Conservation (phyloP, 1,140 invertebrate species). For the Drosophila erecta region DNA sequence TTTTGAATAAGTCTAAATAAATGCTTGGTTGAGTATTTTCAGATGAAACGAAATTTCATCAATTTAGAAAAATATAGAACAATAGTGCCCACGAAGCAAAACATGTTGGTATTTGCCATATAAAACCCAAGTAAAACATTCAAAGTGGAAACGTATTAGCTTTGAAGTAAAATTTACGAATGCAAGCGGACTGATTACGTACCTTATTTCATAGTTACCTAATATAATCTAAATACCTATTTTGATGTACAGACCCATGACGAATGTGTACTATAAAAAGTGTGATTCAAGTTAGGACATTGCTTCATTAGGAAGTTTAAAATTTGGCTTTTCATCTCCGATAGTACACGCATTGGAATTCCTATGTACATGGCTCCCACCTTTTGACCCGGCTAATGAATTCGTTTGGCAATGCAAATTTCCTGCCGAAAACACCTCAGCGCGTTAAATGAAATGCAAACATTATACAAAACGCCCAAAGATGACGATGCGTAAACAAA, state of each 20-base stretch:
- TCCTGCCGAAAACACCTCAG: constrained; percentile 54
- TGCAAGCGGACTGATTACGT: too few relatives aligned
- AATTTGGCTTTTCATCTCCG: constrained; percentile 1
- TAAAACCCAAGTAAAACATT: too few relatives aligned
- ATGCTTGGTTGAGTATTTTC: not conserved
- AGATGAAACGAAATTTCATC: not conserved
- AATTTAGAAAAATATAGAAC: not conserved
- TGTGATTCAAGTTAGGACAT: too few relatives aligned
- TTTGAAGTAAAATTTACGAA: too few relatives aligned
- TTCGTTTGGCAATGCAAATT: constrained; percentile 79
- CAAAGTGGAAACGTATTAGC: too few relatives aligned
- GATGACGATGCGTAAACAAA: constrained; percentile 60
- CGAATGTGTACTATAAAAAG: too few relatives aligned
- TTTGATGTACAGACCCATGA: too few relatives aligned
- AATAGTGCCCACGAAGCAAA: not conserved
- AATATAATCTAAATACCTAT: too few relatives aligned
- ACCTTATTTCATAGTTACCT: too few relatives aligned
- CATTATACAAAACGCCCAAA: constrained; percentile 57
- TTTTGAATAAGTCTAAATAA: constrained; percentile 1
- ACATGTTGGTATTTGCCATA: too few relatives aligned
- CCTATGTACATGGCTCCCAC: not conserved
- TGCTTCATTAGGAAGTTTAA: not conserved
- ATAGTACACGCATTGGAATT: constrained; percentile 5
- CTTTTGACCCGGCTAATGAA: constrained; percentile 51
- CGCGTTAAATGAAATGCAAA: constrained; percentile 76